A percentile compares a stretch with the other conserved stretches of the same genome.
Evolutionary conservation across 2,888 invertebrate species (phyloP).

Genomic region (Sesia apiformis): DNA sequence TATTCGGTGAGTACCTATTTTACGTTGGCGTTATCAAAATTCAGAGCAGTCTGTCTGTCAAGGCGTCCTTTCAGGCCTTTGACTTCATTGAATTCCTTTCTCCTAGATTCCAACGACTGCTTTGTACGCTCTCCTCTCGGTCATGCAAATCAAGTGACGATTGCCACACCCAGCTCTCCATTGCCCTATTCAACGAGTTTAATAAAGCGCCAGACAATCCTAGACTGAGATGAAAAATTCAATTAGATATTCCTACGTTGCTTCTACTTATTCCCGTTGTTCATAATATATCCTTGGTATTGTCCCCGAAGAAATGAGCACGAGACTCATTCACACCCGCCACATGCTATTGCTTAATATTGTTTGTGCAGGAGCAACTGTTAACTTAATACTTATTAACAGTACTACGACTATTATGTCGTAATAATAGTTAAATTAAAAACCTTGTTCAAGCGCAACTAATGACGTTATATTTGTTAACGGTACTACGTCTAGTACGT

Average conservation of each 20-base stretch:
- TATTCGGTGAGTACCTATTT: neutral
- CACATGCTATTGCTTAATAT: constrained; percentile 39
- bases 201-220: constrained; percentile 41
- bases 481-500: too few species aligned
- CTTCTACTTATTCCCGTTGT: constrained; percentile 30
- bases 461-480: too few species aligned
- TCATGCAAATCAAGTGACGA: constrained; percentile 52
- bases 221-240: constrained; percentile 52
- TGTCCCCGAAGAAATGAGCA: neutral
- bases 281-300: constrained; percentile 5
- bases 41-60: constrained; percentile 2
- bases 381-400: neutral
- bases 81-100: constrained; percentile 30
- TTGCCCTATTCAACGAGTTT: constrained; percentile 36
- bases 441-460: too few species aligned
- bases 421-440: too few species aligned
- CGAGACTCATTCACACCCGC: constrained; percentile 32
- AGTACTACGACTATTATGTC: too few species aligned
- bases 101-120: constrained; percentile 23
- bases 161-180: constrained; percentile 35
- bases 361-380: constrained; percentile 24
- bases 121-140: constrained; percentile 32
- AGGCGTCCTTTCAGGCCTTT: constrained; percentile 17
- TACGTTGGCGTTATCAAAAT: neutral
- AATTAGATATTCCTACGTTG: constrained; percentile 48